Evolutionary conservation across 2,113 vertebrate species (phyloP).

Genomic region (Potamarius usumacintae): DNA sequence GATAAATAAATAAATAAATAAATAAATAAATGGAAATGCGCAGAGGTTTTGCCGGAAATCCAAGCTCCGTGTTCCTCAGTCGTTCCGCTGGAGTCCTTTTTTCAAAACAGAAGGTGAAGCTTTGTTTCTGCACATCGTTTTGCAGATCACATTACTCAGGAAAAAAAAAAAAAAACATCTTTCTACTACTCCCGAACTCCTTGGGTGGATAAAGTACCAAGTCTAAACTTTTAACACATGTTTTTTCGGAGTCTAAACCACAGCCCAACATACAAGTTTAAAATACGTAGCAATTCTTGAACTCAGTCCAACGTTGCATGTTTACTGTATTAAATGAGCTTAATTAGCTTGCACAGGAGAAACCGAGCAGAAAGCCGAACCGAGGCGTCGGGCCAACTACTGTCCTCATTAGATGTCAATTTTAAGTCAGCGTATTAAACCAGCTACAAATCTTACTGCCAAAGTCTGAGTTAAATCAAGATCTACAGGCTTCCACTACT

Average conservation of each 20-base stretch:
- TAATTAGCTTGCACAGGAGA: slow-evolving; percentile 26
- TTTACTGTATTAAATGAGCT: slow-evolving; percentile 38
- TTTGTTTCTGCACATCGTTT: slow-evolving; percentile 23
- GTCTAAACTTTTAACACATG: slow-evolving; percentile 10
- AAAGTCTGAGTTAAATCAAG: slow-evolving; percentile 6
- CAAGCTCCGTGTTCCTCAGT: slow-evolving; percentile 14
- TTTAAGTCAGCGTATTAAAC: slow-evolving; percentile 13
- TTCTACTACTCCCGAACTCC: background rate
- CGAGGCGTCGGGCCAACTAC: slow-evolving; percentile 32
- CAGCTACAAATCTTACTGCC: slow-evolving; percentile 19
- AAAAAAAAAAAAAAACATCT: slow-evolving; percentile 22
- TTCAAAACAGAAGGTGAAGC: slow-evolving; percentile 7
- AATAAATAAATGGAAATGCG: slow-evolving; percentile 50
- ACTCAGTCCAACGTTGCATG: slow-evolving; percentile 17
- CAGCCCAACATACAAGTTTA: slow-evolving; percentile 15
- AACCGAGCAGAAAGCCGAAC: slow-evolving; percentile 23
- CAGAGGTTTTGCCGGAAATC: slow-evolving; percentile 20
- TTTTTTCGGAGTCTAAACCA: slow-evolving; percentile 7
- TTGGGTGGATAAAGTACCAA: background rate
- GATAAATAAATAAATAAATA: slow-evolving; percentile 55
- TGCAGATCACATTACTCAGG: background rate
- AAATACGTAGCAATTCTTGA: slow-evolving; percentile 19
- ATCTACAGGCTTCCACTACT: slow-evolving; percentile 13
- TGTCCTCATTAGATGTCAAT: slow-evolving; percentile 37
- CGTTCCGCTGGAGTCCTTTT: slow-evolving; percentile 30